Evolutionary conservation across 35 echinoderm and acorn worm species (phyloP).

Genomic region (Nesometra sesokonis): DNA sequence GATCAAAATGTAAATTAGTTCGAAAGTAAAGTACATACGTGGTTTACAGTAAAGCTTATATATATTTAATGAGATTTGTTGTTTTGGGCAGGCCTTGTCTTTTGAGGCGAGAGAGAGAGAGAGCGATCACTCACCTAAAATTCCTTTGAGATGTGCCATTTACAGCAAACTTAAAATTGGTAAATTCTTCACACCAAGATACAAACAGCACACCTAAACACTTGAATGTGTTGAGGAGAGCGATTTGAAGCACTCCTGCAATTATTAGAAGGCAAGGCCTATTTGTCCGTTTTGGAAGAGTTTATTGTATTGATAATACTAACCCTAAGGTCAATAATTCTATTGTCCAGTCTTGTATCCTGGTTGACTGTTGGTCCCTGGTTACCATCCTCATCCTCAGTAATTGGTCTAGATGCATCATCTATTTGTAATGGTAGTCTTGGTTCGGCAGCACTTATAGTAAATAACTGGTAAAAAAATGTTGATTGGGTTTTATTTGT

Average conservation of each 20-base stretch:
- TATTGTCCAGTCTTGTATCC: conserved; percentile 86
- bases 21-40: too few species aligned
- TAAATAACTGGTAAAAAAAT: conserved; percentile 45
- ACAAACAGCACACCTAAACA: too few species aligned
- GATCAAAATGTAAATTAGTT: too few species aligned
- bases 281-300: background rate
- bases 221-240: too few species aligned
- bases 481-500: background rate
- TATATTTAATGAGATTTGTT: too few species aligned
- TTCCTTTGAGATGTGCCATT: too few species aligned
- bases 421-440: conserved; percentile 86
- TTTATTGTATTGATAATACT: conserved; percentile 6
- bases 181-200: background rate
- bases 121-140: too few species aligned
- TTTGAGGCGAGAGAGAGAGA: too few species aligned
- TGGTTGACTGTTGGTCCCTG: conserved; percentile 74
- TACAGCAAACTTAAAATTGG: too few species aligned
- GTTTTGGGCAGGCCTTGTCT: too few species aligned
- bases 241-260: background rate
- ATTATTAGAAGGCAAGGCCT: background rate
- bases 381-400: conserved; percentile 56
- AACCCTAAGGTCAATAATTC: conserved; percentile 94
- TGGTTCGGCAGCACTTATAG: conserved; percentile 63
- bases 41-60: too few species aligned
- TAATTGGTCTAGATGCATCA: conserved; percentile 62